Conservation (phyloP, 2,797 vertebrate genomes). For the Lophius americanus region DNA sequence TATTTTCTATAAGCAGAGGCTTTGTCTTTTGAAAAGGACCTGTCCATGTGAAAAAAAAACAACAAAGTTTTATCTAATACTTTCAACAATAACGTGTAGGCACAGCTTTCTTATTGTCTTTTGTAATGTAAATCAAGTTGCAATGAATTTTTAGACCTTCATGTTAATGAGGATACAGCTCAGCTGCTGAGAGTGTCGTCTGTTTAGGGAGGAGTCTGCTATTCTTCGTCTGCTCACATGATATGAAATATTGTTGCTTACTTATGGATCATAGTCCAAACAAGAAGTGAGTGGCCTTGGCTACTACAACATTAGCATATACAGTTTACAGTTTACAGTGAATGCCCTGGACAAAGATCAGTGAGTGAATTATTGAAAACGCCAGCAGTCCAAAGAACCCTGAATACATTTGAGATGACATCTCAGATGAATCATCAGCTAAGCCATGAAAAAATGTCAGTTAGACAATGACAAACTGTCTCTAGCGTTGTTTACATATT, state of each 20-base stretch:
- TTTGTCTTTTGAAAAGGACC: too few species aligned
- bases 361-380: constrained; percentile 41
- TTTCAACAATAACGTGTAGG: too few species aligned
- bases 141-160: background rate
- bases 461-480: constrained; percentile 62
- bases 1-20: background rate
- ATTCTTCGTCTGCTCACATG: constrained; percentile 11
- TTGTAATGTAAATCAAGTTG: background rate
- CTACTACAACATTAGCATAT: constrained; percentile 25
- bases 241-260: constrained; percentile 10
- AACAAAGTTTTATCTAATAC: too few species aligned
- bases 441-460: constrained; percentile 52
- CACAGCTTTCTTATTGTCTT: background rate
- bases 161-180: background rate
- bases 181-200: background rate
- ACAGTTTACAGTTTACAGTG: constrained; percentile 13
- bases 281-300: constrained; percentile 3
- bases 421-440: constrained; percentile 64
- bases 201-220: constrained; percentile 14
- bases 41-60: too few species aligned
- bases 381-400: constrained; percentile 28
- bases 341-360: constrained; percentile 35
- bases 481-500: constrained; percentile 66
- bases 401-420: constrained; percentile 45
- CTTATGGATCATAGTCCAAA: constrained; percentile 57